phyloP scores from a whole-genome alignment of 1,140 invertebrate species.

The Nasonia vitripennis region DNA sequence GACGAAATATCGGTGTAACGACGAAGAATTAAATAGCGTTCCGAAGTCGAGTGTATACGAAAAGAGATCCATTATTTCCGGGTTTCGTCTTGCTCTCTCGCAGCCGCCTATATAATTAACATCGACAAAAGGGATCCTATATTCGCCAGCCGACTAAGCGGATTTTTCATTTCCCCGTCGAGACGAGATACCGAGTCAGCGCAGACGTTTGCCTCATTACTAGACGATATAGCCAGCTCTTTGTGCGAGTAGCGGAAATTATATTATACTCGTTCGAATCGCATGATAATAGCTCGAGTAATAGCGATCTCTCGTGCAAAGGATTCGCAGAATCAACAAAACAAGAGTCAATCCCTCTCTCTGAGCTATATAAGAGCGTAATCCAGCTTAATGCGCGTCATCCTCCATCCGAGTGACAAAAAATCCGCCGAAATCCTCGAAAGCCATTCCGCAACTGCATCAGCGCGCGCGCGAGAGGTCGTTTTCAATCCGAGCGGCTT shows the following conservation, averaged over 20 bases:
- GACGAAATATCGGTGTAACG: neutral
- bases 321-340: neutral
- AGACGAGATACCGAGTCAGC: too few relatives aligned
- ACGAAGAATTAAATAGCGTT: too few relatives aligned
- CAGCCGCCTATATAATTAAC: conserved; percentile 14
- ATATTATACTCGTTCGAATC: too few relatives aligned
- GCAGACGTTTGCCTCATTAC: too few relatives aligned
- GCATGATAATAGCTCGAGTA: too few relatives aligned
- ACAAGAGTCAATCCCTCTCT: neutral
- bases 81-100: neutral
- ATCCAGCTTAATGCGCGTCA: neutral
- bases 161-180: neutral
- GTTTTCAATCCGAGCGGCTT: neutral
- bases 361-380: neutral
- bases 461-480: neutral
- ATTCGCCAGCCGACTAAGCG: neutral
- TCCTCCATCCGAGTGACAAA: neutral
- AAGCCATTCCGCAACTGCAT: neutral
- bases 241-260: too few relatives aligned
- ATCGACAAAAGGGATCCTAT: neutral
- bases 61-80: neutral
- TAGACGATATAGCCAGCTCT: too few relatives aligned
- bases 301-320: too few relatives aligned
- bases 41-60: too few relatives aligned
- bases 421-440: neutral